phyloP scores from a whole-genome alignment of 2,113 vertebrate genomes.

The Hiodon alosoides region DNA sequence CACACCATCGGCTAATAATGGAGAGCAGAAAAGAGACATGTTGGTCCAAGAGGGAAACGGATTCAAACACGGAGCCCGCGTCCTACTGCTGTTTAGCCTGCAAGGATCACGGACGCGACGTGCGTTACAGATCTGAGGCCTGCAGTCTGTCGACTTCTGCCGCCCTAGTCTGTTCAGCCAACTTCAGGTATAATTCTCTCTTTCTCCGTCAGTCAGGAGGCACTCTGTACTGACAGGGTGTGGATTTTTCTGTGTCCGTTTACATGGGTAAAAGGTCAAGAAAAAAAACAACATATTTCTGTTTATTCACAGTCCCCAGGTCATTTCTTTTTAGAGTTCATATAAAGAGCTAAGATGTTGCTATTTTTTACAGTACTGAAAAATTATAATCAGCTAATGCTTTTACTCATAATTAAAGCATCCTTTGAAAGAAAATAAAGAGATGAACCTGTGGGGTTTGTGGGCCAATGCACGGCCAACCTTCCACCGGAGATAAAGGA shows the following conservation, averaged over 20 bases:
- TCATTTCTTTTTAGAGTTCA: too few species aligned
- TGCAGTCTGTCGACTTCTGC: constrained; percentile 85
- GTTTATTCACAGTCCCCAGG: too few species aligned
- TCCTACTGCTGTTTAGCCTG: constrained; percentile 68
- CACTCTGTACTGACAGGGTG: neutral
- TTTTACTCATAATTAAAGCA: too few species aligned
- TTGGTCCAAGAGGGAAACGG: constrained; percentile 42
- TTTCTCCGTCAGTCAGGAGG: neutral
- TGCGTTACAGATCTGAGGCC: constrained; percentile 70
- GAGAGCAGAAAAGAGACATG: constrained; percentile 52
- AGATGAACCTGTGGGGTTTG: neutral
- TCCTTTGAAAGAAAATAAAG: too few species aligned
- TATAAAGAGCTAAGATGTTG: too few species aligned
- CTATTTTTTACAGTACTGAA: too few species aligned
- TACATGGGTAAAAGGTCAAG: too few species aligned
- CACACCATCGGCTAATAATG: constrained; percentile 45
- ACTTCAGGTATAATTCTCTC: constrained; percentile 70
- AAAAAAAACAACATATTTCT: too few species aligned
- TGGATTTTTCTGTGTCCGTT: too few species aligned
- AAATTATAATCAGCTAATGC: too few species aligned
- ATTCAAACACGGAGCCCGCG: constrained; percentile 52
- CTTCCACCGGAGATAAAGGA: neutral
- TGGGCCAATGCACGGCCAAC: neutral
- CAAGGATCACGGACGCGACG: constrained; percentile 47
- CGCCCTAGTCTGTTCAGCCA: constrained; percentile 65